A percentile compares a stretch with the other conserved stretches of the same genome.
Evolutionary conservation across 2,113 vertebrate species (phyloP).

Genomic region (Crotophaga sulcirostris): DNA sequence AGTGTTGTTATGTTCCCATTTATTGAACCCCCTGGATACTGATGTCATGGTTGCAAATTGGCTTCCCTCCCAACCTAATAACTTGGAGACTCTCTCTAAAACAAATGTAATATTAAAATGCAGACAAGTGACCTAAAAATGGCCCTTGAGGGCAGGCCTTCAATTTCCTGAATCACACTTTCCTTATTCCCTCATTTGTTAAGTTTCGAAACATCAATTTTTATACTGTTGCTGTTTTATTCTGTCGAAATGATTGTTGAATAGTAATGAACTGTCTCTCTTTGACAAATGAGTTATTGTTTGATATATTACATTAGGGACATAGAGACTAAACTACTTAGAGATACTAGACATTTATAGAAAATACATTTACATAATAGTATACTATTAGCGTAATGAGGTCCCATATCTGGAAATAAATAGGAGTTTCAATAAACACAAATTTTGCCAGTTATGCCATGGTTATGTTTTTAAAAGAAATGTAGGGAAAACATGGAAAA

Average conservation of each 20-base stretch:
- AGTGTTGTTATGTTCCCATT: slow-evolving; percentile 64
- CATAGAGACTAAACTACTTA: slow-evolving; percentile 74
- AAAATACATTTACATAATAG: slow-evolving; percentile 73
- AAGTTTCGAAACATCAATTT: slow-evolving; percentile 78
- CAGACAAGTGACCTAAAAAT: slow-evolving; percentile 77
- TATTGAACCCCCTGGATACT: slow-evolving; percentile 67
- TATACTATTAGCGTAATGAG: slow-evolving; percentile 72
- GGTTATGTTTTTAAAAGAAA: slow-evolving; percentile 15
- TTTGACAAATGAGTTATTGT: slow-evolving; percentile 82
- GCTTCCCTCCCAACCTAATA: slow-evolving; percentile 70
- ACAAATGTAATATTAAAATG: slow-evolving; percentile 80
- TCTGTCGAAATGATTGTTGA: slow-evolving; percentile 70
- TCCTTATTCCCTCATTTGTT: slow-evolving; percentile 77
- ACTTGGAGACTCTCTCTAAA: slow-evolving; percentile 67
- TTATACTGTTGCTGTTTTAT: slow-evolving; percentile 76
- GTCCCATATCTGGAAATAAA: slow-evolving; percentile 63
- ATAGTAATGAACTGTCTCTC: slow-evolving; percentile 76
- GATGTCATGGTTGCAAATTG: slow-evolving; percentile 72
- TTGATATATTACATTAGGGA: slow-evolving; percentile 78
- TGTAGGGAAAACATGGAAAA: slow-evolving; percentile 14
- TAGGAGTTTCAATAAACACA: slow-evolving; percentile 38
- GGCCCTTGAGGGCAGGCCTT: slow-evolving; percentile 69
- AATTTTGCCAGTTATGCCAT: neutral
- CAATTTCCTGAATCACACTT: slow-evolving; percentile 74
- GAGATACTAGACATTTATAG: slow-evolving; percentile 71